Base-by-base conservation (phyloP, 2,888 invertebrate genomes). In the Neoascia interrupta region DNA sequence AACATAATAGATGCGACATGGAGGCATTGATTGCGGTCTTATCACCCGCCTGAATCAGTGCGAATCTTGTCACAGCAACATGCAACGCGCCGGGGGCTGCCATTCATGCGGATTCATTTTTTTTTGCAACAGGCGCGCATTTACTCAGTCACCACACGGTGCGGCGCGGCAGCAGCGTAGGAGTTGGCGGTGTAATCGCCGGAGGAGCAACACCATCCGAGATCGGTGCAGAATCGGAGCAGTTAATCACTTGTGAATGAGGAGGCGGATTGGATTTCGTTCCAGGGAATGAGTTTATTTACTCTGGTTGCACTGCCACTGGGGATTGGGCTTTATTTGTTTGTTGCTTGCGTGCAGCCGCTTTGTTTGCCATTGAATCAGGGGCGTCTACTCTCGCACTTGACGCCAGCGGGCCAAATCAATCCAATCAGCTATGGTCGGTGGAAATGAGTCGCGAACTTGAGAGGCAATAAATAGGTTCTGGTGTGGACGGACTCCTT, bases 221-320 rank as follows among this genome's bases (percentile, higher is more conserved):
- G 36, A 43, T 39, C 31, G 15, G 18, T 47, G 39, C 47, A 36
- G 37, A 53, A 36, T 34, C 23, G 11, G 6, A 18, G 54, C 72
- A 64, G 63, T 64, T 56, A 72, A 72, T 72, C 72, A 63, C 36
- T 56, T 37, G 47, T 54, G 56, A 72, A 72, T 56, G 72, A 61
- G 63, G 45, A 47, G 36, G 47, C 72, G 34, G 56, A 63, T 63
- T 72, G 47, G 34, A 63, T 72, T 63, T 37, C 72, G 45, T 47
- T 47, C 61, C 28, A 6, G 31, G 51, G 47, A 63, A 37, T 61
- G 47, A 37, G 45, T 47, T 56, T 47, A 21, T 23, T 18, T 31
- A 34, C 28, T n/a, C 10, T 18, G 8, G 13, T 1, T 49, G 34
- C 28, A 26, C 10, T 45, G 63, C 47, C 47, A 28, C 13, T 18